Evolutionary conservation across 2,888 invertebrate genomes (phyloP).

Genomic region (Rhimphoctona megacephalus): DNA sequence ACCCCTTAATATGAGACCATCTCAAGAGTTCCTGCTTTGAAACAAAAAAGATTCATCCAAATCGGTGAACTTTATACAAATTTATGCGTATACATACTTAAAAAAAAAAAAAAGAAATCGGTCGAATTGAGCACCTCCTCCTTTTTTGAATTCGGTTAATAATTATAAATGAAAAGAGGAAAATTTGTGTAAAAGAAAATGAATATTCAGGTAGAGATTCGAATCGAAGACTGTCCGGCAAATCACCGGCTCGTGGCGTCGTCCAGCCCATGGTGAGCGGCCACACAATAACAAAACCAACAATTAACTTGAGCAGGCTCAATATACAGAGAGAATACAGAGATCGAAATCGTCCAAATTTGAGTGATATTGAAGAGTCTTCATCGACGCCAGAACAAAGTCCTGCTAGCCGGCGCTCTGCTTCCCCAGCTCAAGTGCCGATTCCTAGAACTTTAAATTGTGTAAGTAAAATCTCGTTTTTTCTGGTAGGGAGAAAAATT

Average conservation of each 20-base stretch:
- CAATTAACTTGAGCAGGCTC: constrained; percentile 82
- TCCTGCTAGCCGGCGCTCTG: constrained; percentile 51
- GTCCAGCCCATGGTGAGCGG: constrained; percentile 84
- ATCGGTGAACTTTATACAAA: too few species aligned
- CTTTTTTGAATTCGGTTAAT: too few species aligned
- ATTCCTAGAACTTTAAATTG: constrained; percentile 66
- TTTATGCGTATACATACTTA: too few species aligned
- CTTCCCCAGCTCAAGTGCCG: constrained; percentile 39
- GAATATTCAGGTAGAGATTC: constrained; percentile 75
- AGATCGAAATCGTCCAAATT: constrained; percentile 75
- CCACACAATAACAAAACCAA: constrained; percentile 83
- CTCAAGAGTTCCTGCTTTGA: too few species aligned
- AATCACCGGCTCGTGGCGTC: constrained; percentile 81
- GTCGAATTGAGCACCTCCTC: too few species aligned
- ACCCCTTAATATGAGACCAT: too few species aligned
- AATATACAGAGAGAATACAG: constrained; percentile 78
- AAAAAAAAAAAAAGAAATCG: too few species aligned
- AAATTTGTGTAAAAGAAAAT: constrained; percentile 1
- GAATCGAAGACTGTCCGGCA: constrained; percentile 74
- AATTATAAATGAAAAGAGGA: too few species aligned
- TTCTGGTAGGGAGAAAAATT: background rate
- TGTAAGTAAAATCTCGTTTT: constrained; percentile 66
- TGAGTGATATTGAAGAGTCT: constrained; percentile 79
- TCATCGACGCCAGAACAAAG: constrained; percentile 70
- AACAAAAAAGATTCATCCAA: too few species aligned